Evolutionary conservation across 2,797 vertebrate species (phyloP), one percentile per base, ranked within the genome.

Genomic region (Microctenopoma steveboyesi): DNA sequence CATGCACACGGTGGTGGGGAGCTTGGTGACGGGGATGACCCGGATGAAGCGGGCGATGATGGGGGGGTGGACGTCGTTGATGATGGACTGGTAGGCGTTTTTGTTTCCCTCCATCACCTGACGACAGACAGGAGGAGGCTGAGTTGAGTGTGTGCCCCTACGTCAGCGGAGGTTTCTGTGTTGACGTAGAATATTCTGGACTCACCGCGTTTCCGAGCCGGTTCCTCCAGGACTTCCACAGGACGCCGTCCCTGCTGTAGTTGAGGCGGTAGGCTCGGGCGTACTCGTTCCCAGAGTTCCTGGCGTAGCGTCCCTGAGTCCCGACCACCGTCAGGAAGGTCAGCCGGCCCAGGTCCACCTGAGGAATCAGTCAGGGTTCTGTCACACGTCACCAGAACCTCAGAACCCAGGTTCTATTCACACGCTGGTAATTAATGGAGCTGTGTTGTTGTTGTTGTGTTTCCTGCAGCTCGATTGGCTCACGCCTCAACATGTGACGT

Each of bases 241-340:
- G 90, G 72, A 92, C 86, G 0, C 95, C 95, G 0, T 96, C 95
- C 0, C 95, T 89, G 88, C 96, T 97, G 79, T 97, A 97, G 90
- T 96, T 94, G 2, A 97, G 85, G 4, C 95, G 92, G 78, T 97
- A 97, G 2, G 92, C 91, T 0, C 94, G 93, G 37, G 95, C 95
- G 1, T 95, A 97, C 72, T 97, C 96, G 4, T 96, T 96, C 27
- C 95, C 96, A 0, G 93, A 94, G 76, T 91, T 95, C 0, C 93
- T 88, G 37, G 95, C 95, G 0, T 95, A 96, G 0, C 96, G 93
- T 12, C 96, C 96, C 93, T 97, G 96, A 1, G 96, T 97, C 57
- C 95, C 96, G 7, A 97, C 92, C 81, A 97, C 85, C 0, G 96
- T 97, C 80, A 97, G 90, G 85, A 97, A 97, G 52, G 93, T 94